phyloP scores from a whole-genome alignment of 2,888 invertebrate genomes.

The Axea sp. region DNA sequence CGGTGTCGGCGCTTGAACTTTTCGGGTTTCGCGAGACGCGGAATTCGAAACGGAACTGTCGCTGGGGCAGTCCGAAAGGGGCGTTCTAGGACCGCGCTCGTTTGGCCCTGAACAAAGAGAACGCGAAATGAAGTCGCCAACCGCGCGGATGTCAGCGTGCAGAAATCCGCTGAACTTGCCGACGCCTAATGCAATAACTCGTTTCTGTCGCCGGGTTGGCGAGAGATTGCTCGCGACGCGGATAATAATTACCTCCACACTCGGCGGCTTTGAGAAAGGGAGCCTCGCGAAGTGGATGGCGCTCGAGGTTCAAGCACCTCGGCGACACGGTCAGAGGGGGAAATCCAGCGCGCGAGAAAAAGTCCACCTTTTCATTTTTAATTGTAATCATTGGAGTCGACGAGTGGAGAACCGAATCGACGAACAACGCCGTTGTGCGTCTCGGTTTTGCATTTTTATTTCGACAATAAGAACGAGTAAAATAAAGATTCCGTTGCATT shows the following conservation, averaged over 20 bases:
- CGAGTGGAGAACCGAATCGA: no score
- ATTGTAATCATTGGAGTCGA: slow-evolving; percentile 22
- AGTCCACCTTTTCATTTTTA: slow-evolving; percentile 1
- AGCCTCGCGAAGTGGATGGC: slow-evolving; percentile 43
- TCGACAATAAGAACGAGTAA: no score
- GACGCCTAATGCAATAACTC: slow-evolving; percentile 66
- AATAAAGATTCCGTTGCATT: no score
- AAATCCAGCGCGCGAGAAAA: no score
- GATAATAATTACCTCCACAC: slow-evolving; percentile 68
- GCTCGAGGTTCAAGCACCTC: slow-evolving; percentile 39
- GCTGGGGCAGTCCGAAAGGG: background rate
- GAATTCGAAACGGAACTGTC: slow-evolving; percentile 19
- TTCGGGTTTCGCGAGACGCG: slow-evolving; percentile 13
- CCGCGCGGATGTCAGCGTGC: slow-evolving; percentile 9
- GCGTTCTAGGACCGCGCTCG: background rate
- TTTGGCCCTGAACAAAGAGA: slow-evolving; percentile 5
- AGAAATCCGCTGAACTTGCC: slow-evolving; percentile 52
- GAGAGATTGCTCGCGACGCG: slow-evolving; percentile 64
- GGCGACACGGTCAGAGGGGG: slow-evolving; percentile 2
- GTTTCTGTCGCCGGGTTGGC: slow-evolving; percentile 63
- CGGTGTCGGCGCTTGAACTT: slow-evolving; percentile 34
- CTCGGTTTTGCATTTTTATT: no score
- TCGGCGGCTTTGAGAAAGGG: slow-evolving; percentile 41
- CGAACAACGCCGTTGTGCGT: no score
- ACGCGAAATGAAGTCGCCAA: slow-evolving; percentile 15